These are phyloP conservation scores for Urocynchramus pylzowi DNA, from an alignment of 2,113 vertebrate genomes.

Conservation along the genomic window DNA sequence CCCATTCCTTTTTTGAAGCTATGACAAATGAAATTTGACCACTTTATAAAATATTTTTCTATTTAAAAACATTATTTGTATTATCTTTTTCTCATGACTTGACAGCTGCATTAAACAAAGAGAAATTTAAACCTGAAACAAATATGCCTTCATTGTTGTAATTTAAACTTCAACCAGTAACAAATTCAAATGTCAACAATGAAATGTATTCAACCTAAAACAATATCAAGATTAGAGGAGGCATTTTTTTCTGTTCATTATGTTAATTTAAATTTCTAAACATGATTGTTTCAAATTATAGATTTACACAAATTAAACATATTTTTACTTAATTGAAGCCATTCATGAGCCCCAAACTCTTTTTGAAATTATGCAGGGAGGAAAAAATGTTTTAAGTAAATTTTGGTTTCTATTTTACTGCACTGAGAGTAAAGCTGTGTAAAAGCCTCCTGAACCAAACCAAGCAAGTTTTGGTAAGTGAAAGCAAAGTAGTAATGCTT, in stretches of 20 bases:
- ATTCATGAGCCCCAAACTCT: not conserved
- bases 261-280: not conserved
- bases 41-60: not conserved
- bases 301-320: not conserved
- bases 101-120: constrained; percentile 36
- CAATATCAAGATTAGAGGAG: not conserved
- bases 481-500: not conserved
- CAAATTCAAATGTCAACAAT: not conserved
- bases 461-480: not conserved
- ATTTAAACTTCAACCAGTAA: not conserved
- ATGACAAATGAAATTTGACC: not conserved
- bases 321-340: not conserved
- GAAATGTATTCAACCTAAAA: not conserved
- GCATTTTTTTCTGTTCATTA: not conserved
- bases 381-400: not conserved
- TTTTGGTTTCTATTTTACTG: not conserved
- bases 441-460: not conserved
- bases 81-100: constrained; percentile 6
- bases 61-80: not conserved
- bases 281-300: not conserved
- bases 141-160: not conserved
- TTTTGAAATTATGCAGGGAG: not conserved
- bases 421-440: not conserved
- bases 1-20: not conserved
- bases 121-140: constrained; percentile 25